These are phyloP conservation scores for Epinephelus coioides DNA, from an alignment of 2,797 vertebrate genomes.

Conservation along the genomic window DNA sequence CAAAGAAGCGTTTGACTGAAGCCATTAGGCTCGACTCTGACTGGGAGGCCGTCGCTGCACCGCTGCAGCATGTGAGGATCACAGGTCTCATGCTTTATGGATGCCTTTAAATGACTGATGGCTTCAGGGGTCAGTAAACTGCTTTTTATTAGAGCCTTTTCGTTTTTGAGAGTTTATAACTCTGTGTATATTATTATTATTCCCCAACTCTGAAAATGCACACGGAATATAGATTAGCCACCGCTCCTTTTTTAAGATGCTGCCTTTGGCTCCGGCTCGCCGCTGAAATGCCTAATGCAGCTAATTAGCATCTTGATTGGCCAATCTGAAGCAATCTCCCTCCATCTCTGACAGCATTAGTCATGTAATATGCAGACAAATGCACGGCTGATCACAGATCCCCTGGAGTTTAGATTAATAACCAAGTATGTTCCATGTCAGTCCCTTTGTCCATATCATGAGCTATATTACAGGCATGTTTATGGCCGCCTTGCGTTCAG, in stretches of 20 bases:
- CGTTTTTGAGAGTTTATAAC: slow-evolving; percentile 26
- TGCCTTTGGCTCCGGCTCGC: slow-evolving; percentile 50
- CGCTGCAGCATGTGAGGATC: slow-evolving; percentile 71
- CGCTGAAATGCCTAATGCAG: slow-evolving; percentile 52
- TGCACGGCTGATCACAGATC: slow-evolving; percentile 41
- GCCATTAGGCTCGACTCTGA: slow-evolving; percentile 31
- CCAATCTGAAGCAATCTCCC: slow-evolving; percentile 58
- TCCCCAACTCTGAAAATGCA: slow-evolving; percentile 27
- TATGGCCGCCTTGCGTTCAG: neutral
- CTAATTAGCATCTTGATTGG: slow-evolving; percentile 74
- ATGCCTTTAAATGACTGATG: slow-evolving; percentile 44
- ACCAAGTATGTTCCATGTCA: slow-evolving; percentile 27
- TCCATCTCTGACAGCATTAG: slow-evolving; percentile 59
- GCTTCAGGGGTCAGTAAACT: slow-evolving; percentile 44
- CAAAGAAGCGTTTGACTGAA: slow-evolving; percentile 62
- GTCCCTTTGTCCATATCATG: slow-evolving; percentile 25
- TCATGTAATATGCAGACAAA: slow-evolving; percentile 62
- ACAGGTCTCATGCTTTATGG: slow-evolving; percentile 58
- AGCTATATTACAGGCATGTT: neutral
- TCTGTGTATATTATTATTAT: slow-evolving; percentile 29
- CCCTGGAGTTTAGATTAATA: slow-evolving; percentile 50
- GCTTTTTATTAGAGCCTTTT: slow-evolving; percentile 35
- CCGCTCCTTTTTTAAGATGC: slow-evolving; percentile 40
- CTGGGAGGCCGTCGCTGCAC: slow-evolving; percentile 29
- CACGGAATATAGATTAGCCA: slow-evolving; percentile 61